Base-by-base conservation (phyloP, 2,888 invertebrate genomes). In the Amorpha juglandis region DNA sequence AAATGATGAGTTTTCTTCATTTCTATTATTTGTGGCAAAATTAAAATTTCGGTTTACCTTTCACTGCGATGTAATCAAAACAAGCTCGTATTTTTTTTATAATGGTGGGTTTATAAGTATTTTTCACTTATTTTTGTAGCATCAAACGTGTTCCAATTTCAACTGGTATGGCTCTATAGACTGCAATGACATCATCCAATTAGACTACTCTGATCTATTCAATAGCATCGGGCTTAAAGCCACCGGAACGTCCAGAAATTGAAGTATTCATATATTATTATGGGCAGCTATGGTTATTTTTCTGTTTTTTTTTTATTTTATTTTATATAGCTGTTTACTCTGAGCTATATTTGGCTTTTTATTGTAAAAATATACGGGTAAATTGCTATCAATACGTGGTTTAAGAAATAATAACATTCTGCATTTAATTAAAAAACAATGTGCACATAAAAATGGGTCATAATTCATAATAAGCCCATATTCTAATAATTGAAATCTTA, bases 161-260 rank as follows among this genome's bases (percentile, higher is more conserved):
- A 21, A 65, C 45, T 63, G 38, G 63, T 62, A 62, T 64, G 53
- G 53, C 52, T 63, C 42, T 27, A 64, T 66, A 53, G 62, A 64
- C 68, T 65, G 51, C 67, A 69, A 70, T 75, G 70, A 69, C 71
- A 70, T 71, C 70, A 73, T 70, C 70, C 70, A 71, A 71, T 73
- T 66, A 70, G 70, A 68, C 66, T 69, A 58, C 42, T 63, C 65
- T 21, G 45, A 66, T 51, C 42, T 53, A 35, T 63, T 63, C 38
- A 63, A 48, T 63, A 48, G 35, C 42, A 52, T 33, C 48, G 27
- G 47, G 47, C 21, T 52, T 52, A 63, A 66, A 63, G 14, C 48
- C 38, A 50, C 19, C 58, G 47, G 64, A 58, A 33, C 33, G 14
- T 48, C 11, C 35, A 58, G 58, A 58, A 58, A 58, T 58, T 58